Evolutionary conservation across 2,888 invertebrate genomes (phyloP), one percentile per base, ranked within the genome.

Genomic region (Dicycla oo): DNA sequence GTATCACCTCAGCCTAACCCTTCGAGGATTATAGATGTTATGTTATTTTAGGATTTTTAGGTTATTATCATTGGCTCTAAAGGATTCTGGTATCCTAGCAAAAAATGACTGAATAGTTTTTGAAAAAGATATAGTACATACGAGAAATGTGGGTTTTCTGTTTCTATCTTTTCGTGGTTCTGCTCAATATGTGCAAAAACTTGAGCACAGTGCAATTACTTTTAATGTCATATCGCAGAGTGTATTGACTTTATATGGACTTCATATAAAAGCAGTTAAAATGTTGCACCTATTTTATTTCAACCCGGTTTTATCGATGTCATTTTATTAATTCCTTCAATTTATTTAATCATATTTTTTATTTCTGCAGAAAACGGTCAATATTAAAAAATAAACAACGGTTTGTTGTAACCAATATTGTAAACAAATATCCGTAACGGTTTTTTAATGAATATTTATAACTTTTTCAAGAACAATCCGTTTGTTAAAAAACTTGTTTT

Each of bases 241-340:
- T 75, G 69, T 81, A 69, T 76, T 70, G 75, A 68, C 75, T 76
- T 72, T 70, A 81, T 78, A 75, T 69, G 75, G 63, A 73, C 34
- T 67, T 77, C 54, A 64, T 49, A 72, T 62, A 62, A 63, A 72
- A 69, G 54, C 66, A 38, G 47, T 66, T 26, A 63, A 72, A 64
- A 73, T 73, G 57, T 80, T 64, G 58, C 61, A 56, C 79, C 30
- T 45, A 61, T 54, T 72, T 45, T 15, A 57, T 72, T 23, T 15
- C 1, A 30, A 65, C 18, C 67, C 10, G 66, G 47, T 75, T 65
- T 62, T 43, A 82, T 56, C n/a, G 49, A 54, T 43, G 47, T 64
- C 34, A 43, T 80, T 71, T 51, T 53, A 45, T 45, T 51, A 8
- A 26, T 53, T 57, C 11, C 8, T 40, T n/a, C 10, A 40, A 45